Evolutionary conservation across 2,113 vertebrate species (phyloP), one percentile per base, ranked within the genome.

Genomic region (Elachura formosa): DNA sequence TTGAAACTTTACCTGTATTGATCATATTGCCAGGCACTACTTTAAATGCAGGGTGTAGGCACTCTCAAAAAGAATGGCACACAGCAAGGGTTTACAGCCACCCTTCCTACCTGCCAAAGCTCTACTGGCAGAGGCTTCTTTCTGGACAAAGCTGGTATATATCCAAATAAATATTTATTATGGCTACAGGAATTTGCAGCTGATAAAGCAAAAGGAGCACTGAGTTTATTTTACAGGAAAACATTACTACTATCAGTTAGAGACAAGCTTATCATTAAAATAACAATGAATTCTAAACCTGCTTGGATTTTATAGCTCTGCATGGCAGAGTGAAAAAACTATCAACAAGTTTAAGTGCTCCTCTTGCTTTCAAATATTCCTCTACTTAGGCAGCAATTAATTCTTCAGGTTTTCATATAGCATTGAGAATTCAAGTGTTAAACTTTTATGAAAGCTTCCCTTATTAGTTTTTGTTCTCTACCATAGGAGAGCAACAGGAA

Each of bases 1-100:
- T 33, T 93, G 87, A 96, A 95, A 94, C 87, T 80, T 85, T 85
- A 95, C 84, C 94, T 94, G 58, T 58, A 79, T 87, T 64, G 81
- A 92, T 93, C 73, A 51, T 10, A 89, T 95, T 89, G 81, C 89
- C 81, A 52, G 25, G 51, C 41, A 33, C 71, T 46, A 84, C 55
- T 90, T 91, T n/a, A 95, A 79, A 95, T 79, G 81, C 81, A 84
- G 23, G 40, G 58, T 12, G n/a, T n/a, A 62, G 64, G 61, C 61
- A 74, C 28, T 58, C 63, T 43, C 71, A 79, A 52, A 66, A 84
- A 68, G 28, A 84, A 31, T 10, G 48, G 61, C 56, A 84, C 34
- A 4, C 28, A 48, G 14, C 10, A 58, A 85, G 15, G 8, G 23
- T 21, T 87, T 58, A 33, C 33, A 33, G 24, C 33, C 41, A 28